Conservation (phyloP, 2,888 invertebrate species). For the Morpho achilles region DNA sequence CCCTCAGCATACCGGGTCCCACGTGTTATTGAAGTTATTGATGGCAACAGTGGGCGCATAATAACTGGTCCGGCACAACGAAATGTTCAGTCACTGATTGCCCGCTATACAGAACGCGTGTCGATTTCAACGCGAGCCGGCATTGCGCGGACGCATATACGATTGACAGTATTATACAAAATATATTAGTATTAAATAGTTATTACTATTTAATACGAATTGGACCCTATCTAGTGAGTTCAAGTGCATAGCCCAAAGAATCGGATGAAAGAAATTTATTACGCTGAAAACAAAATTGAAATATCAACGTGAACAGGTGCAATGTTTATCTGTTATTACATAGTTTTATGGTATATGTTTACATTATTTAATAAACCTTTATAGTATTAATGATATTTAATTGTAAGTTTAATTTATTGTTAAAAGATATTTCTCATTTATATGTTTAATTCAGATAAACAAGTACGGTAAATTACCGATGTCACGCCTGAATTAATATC, state of each 20-base stretch:
- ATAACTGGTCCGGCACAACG: slow-evolving; percentile 66
- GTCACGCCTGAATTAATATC: slow-evolving; percentile 9
- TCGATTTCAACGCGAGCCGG: slow-evolving; percentile 47
- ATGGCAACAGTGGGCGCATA: slow-evolving; percentile 73
- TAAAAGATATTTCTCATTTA: neutral
- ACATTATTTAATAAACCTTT: neutral
- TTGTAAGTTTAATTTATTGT: slow-evolving; percentile 1
- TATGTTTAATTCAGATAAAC: neutral
- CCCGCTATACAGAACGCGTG: slow-evolving; percentile 62
- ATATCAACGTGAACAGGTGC: slow-evolving; percentile 65
- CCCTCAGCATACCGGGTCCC: slow-evolving; percentile 51
- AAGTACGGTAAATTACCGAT: neutral
- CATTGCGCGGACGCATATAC: slow-evolving; percentile 62
- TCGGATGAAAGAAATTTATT: slow-evolving; percentile 28
- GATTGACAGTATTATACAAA: slow-evolving; percentile 47
- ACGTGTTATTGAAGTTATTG: slow-evolving; percentile 71
- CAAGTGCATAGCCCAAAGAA: slow-evolving; percentile 50
- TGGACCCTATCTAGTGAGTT: slow-evolving; percentile 48
- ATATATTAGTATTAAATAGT: slow-evolving; percentile 40
- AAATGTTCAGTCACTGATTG: slow-evolving; percentile 71
- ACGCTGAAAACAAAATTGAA: slow-evolving; percentile 46
- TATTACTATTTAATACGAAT: slow-evolving; percentile 34
- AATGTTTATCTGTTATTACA: slow-evolving; percentile 52
- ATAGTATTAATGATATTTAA: slow-evolving; percentile 1
- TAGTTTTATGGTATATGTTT: slow-evolving; percentile 15